Conservation (phyloP, 1,140 invertebrate genomes). For the Cardiocondyla obscurior region DNA sequence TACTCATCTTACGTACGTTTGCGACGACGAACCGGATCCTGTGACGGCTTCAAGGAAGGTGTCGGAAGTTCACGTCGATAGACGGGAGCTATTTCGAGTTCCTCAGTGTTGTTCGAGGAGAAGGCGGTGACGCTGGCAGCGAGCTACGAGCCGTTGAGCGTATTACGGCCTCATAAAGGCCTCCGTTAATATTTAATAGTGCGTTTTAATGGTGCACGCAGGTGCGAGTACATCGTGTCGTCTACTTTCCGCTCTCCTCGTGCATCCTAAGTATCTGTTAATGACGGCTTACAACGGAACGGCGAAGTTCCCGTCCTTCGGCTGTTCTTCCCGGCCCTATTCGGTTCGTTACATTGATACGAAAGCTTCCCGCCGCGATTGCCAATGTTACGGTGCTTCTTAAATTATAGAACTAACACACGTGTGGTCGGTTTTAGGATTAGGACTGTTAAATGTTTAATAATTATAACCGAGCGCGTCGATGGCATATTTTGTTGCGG, state of each 20-base stretch:
- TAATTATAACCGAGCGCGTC: no score
- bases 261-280: constrained; percentile 53
- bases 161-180: constrained; percentile 55
- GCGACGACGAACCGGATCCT: background rate
- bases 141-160: constrained; percentile 54
- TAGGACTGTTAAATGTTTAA: no score
- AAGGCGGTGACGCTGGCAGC: constrained; percentile 15
- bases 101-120: constrained; percentile 20
- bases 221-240: constrained; percentile 63
- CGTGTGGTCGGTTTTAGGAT: no score
- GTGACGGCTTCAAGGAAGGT: background rate
- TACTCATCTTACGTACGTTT: background rate
- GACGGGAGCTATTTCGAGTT: constrained; percentile 53
- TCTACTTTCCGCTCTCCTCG: constrained; percentile 51
- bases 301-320: constrained; percentile 43
- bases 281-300: constrained; percentile 58
- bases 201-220: constrained; percentile 61
- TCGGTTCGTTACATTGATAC: constrained; percentile 2
- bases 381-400: constrained; percentile 10
- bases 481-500: background rate
- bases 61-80: constrained; percentile 39
- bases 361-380: background rate
- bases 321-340: constrained; percentile 21
- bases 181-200: constrained; percentile 57
- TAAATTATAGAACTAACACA: no score